Evolutionary conservation across 2,888 invertebrate species (phyloP), one percentile per base, ranked within the genome.

Genomic region (Andrena dorsata): DNA sequence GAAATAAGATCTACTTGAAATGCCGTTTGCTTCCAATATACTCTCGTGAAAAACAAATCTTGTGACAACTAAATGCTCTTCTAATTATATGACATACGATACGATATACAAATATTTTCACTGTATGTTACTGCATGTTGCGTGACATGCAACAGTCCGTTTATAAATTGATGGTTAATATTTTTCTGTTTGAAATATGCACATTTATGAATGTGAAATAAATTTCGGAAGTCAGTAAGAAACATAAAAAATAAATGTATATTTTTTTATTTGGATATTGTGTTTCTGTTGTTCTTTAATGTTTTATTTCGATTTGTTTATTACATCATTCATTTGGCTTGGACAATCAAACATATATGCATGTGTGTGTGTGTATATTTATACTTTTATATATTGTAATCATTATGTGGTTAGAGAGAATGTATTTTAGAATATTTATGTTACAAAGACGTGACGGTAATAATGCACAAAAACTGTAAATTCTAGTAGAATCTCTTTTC

Each of bases 61-160:
- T 41, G 30, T 60, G 56, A 58, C 64, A 69, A 53, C 47, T 41
- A 41, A 41, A 13, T 4, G 13, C 41, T 41, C 13, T 3, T 41
- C 41, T 3, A 56, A 41, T 70, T 72, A 72, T 26, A 35, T 30
- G 53, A 41, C 60, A 51, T 53, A 16, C 58, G 58, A 26, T 26
- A 60, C 23, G 56, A 65, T 28, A 47, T 13, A n/a, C 35, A 70
- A 80, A 56, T 13, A 61, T 75, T 63, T 63, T 58, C 51, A 51
- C 8, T 53, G 53, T 60, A 30, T 35, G 60, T 58, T 61, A 32
- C 72, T 76, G 28, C 68, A 51, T 26, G 23, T 61, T 68, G 60
- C 26, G 68, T 66, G 41, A 71, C 32, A 72, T 61, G 8, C 68
- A 56, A 68, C 53, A 63, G 53, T 56, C 26, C 2, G 16, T 23